These are phyloP conservation scores for Astur gentilis DNA, from an alignment of 2,113 vertebrate genomes.

Conservation along the genomic window DNA sequence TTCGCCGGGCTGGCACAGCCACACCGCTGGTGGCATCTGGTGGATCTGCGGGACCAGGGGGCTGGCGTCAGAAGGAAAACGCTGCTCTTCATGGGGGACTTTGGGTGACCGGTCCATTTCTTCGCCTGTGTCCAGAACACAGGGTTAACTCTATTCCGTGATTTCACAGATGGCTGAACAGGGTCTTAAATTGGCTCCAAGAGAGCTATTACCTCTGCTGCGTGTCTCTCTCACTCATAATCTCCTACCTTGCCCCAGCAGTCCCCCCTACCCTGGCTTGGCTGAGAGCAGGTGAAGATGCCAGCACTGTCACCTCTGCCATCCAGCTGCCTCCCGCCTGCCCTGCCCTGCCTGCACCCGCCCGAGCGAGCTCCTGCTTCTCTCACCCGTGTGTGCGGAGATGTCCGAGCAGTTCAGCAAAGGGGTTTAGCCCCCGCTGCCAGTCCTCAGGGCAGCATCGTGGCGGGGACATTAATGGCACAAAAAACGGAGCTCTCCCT, in stretches of 20 bases:
- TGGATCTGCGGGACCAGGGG: background rate
- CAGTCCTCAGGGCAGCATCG: fast-evolving
- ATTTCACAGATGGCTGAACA: background rate
- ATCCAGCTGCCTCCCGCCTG: background rate
- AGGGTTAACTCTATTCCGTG: background rate
- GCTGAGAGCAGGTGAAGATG: background rate
- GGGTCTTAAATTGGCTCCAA: background rate
- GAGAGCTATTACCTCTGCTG: background rate
- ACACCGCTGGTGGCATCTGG: fast-evolving
- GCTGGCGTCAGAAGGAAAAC: background rate
- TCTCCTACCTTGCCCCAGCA: background rate
- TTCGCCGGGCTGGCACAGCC: fast-evolving
- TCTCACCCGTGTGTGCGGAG: background rate
- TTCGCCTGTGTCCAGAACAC: background rate
- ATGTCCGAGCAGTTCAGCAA: background rate
- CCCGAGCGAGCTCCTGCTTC: background rate
- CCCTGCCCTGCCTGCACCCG: background rate
- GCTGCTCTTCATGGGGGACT: fast-evolving
- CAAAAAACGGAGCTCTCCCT: background rate
- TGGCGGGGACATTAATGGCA: background rate
- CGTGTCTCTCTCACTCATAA: background rate
- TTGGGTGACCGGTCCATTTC: background rate
- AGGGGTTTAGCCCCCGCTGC: background rate
- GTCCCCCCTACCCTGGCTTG: background rate
- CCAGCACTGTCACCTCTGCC: background rate